Evolutionary conservation across 2,888 invertebrate genomes (phyloP), one percentile per base, ranked within the genome.

Genomic region (Meteorus cinctellus): DNA sequence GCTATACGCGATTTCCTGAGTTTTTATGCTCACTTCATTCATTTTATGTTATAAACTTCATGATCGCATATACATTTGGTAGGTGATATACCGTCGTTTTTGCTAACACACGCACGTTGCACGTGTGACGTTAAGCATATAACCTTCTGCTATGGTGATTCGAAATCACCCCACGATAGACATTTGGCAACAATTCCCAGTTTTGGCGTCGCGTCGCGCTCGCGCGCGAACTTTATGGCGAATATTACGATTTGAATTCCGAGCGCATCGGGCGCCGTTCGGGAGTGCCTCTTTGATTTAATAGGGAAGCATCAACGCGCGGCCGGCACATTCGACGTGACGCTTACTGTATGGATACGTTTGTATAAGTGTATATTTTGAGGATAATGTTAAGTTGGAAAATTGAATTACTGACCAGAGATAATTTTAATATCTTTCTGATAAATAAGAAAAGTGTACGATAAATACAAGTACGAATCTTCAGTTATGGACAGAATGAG

Each of bases 261-360:
- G 78, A 79, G 80, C 83, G 85, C 86, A 86, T 84, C 83, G 84
- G 83, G 76, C 84, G 84, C 81, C 85, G 84, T 84, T 84, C 81
- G 86, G 86, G 84, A 86, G 85, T 86, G 81, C 85, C 85, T 82
- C 84, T 86, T 84, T 87, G 86, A 87, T 86, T 87, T 86, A 86
- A 87, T 86, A 85, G 85, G 86, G 84, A 24, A 85, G 84, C 85
- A 86, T 86, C 83, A 83, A 82, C 82, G 81, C 77, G 80, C 41
- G 75, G 80, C 82, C 80, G 79, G 41, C 69, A 74, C 66, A 82
- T 81, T 82, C 80, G 79, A 63, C 63, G 63, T 62, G 48, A 4
- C 63, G 16, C 16, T 31, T 48, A 72, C 27, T 24, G 16, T 60
- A 16, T 19, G 19, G 12, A 27, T n/a, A 34, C 2, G 19, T 29